Evolutionary conservation across 2,888 invertebrate genomes (phyloP).

Genomic region (Diarsia rubi): DNA sequence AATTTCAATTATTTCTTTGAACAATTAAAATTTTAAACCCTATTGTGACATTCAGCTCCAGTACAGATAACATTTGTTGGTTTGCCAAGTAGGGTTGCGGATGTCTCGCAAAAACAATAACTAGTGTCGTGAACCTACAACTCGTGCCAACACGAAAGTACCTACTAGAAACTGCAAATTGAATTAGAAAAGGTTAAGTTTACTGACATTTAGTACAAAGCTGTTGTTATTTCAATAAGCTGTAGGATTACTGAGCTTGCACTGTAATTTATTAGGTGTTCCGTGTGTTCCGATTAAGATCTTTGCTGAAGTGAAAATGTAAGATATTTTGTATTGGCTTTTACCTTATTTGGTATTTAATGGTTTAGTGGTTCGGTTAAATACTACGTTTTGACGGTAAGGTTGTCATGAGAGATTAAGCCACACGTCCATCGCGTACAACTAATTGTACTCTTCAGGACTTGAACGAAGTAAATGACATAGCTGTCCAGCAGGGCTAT

Average conservation of each 20-base stretch:
- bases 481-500: too few relatives aligned
- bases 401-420: not conserved
- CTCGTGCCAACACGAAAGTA: not conserved
- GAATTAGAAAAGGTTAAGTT: constrained; percentile 29
- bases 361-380: too few relatives aligned
- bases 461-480: too few relatives aligned
- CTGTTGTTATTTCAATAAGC: constrained; percentile 15
- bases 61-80: too few relatives aligned
- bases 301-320: constrained; percentile 1
- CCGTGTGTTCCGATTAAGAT: constrained; percentile 5
- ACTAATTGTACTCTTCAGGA: too few relatives aligned
- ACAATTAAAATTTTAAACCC: not conserved
- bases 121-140: too few relatives aligned
- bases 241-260: not conserved
- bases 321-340: not conserved
- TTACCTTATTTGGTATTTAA: not conserved
- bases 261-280: constrained; percentile 1
- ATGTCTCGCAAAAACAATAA: too few relatives aligned
- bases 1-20: not conserved
- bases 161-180: constrained; percentile 11
- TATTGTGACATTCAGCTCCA: too few relatives aligned
- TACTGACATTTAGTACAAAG: constrained; percentile 27
- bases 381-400: constrained; percentile 15
- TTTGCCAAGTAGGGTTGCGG: too few relatives aligned
- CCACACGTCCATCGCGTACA: too few relatives aligned